Evolutionary conservation across 2,888 invertebrate genomes (phyloP).

Genomic region (Apodemia duryi): DNA sequence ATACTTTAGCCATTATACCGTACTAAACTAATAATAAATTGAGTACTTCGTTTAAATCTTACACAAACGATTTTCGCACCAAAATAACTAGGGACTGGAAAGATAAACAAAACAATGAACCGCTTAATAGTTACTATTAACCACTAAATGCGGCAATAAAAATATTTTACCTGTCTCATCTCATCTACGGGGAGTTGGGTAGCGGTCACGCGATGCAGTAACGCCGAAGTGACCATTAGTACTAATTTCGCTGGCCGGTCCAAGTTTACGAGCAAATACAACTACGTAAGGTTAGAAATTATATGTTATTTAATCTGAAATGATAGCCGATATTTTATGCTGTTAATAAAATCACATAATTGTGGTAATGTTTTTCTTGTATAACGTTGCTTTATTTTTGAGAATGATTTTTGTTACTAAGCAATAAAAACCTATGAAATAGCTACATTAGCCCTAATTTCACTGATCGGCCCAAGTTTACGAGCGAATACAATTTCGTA

Average conservation of each 20-base stretch:
- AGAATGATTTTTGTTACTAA: background rate
- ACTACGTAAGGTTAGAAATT: constrained; percentile 18
- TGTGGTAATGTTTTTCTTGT: background rate
- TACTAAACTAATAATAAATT: too few relatives aligned
- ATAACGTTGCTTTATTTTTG: background rate
- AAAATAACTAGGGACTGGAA: constrained; percentile 15
- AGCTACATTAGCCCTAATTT: too few relatives aligned
- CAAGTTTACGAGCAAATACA: constrained; percentile 35
- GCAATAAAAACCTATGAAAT: too few relatives aligned
- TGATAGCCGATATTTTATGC: constrained; percentile 27
- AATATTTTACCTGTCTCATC: constrained; percentile 59
- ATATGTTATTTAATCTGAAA: constrained; percentile 19
- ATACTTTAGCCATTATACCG: too few relatives aligned
- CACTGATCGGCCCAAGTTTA: too few relatives aligned
- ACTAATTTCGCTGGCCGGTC: constrained; percentile 45
- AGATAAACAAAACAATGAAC: constrained; percentile 55
- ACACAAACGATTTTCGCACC: constrained; percentile 13
- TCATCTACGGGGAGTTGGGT: constrained; percentile 40
- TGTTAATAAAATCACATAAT: constrained; percentile 22
- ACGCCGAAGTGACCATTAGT: constrained; percentile 48
- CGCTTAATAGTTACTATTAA: constrained; percentile 54
- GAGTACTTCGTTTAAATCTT: constrained; percentile 11
- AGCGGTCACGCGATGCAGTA: constrained; percentile 51
- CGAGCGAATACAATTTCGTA: too few relatives aligned
- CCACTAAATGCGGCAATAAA: constrained; percentile 54